phyloP scores from a whole-genome alignment of 2,888 invertebrate genomes.

The Drosophila hamatofila region DNA sequence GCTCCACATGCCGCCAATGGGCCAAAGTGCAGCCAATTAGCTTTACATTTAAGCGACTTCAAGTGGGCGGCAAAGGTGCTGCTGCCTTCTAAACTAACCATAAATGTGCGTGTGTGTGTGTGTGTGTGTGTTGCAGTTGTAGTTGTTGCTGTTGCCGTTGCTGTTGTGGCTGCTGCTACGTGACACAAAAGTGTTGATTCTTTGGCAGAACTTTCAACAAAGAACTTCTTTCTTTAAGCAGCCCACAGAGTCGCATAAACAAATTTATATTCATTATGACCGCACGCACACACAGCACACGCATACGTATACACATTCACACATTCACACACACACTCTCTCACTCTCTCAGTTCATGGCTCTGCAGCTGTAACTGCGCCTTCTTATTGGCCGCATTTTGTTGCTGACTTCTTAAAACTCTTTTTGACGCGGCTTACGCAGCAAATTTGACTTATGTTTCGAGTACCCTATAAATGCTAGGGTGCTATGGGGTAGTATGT shows the following conservation, averaged over 20 bases:
- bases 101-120: background rate
- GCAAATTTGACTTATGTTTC: constrained; percentile 47
- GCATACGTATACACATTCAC: no score
- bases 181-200: constrained; percentile 66
- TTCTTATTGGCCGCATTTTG: constrained; percentile 39
- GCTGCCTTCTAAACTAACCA: constrained; percentile 1
- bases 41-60: constrained; percentile 46
- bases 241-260: constrained; percentile 60
- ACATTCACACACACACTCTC: constrained; percentile 4
- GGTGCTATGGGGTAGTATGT: background rate
- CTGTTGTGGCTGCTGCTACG: constrained; percentile 41
- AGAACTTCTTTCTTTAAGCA: constrained; percentile 62
- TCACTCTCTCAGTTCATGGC: background rate
- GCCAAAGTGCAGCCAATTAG: constrained; percentile 64
- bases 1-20: constrained; percentile 40
- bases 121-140: background rate
- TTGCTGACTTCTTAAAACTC: constrained; percentile 20
- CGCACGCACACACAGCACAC: constrained; percentile 30
- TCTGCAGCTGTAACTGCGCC: constrained; percentile 33
- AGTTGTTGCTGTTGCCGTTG: background rate
- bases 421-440: constrained; percentile 39
- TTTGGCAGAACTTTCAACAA: constrained; percentile 50
- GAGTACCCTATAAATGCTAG: constrained; percentile 20
- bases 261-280: constrained; percentile 70
- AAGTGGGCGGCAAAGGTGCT: constrained; percentile 55